Evolutionary conservation across 2,888 invertebrate species (phyloP).

Genomic region (Conchocele bisecta): DNA sequence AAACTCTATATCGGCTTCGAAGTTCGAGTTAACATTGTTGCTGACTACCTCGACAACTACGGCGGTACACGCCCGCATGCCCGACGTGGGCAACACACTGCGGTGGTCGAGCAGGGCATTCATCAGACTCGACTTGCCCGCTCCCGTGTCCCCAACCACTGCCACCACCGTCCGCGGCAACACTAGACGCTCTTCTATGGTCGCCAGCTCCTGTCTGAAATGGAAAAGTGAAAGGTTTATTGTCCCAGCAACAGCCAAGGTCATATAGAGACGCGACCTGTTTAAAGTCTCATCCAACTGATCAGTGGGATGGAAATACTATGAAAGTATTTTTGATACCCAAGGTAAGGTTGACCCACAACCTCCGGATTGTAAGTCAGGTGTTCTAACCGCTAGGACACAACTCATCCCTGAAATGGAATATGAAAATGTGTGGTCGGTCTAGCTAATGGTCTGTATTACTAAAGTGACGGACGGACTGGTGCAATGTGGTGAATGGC

Average conservation of each 20-base stretch:
- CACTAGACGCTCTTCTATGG: slow-evolving; percentile 42
- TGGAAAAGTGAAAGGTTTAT: neutral
- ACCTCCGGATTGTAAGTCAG: no score
- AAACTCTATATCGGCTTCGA: slow-evolving; percentile 73
- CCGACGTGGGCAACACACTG: slow-evolving; percentile 72
- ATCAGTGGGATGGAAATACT: neutral
- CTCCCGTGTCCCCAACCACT: slow-evolving; percentile 73
- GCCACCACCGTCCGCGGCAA: slow-evolving; percentile 70
- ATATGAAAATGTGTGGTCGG: no score
- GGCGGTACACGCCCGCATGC: slow-evolving; percentile 74
- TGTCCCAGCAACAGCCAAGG: no score
- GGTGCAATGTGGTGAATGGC: no score
- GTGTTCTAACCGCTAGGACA: no score
- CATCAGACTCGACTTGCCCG: slow-evolving; percentile 73
- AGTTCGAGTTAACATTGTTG: slow-evolving; percentile 59
- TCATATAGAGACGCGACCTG: neutral
- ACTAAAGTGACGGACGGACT: no score
- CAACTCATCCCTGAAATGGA: no score
- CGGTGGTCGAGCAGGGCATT: slow-evolving; percentile 72
- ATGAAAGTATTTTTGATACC: no score
- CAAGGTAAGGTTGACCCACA: no score
- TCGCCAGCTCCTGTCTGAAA: slow-evolving; percentile 53
- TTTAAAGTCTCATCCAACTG: neutral
- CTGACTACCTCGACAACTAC: slow-evolving; percentile 70
- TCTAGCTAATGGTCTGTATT: no score